Base-by-base conservation (phyloP, 1,140 invertebrate genomes). In the Dolichoris vasculosae region DNA sequence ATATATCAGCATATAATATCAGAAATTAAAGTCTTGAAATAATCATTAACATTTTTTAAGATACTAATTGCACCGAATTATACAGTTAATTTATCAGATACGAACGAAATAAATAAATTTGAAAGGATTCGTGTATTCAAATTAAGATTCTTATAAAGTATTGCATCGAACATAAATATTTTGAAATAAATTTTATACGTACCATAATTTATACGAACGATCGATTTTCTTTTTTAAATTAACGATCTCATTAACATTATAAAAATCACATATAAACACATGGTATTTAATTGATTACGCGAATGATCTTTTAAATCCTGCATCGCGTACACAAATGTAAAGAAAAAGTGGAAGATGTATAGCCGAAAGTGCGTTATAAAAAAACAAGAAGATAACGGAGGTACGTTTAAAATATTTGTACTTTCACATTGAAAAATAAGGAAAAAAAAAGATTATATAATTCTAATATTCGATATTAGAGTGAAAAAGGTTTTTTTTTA, bases 401-500 rank as follows among this genome's bases (percentile, higher is more conserved):
- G 75, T 81, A 59, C 15, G 78, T 23, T 78, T 64, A 43, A 85
- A 79, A 80, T 20, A 80, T 85, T 82, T 43, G 82, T 77, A 64
- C 79, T 51, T 67, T 15, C 71, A 76, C 55, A 32, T 30, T 67
- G 71, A n/a, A 80, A 51, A 85, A 82, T 82, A 75, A 81, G 81
- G 46, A 46, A 38, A 75, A 30, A 26, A n/a, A 35, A 77, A 32
- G 63, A 85, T 80, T 51, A 48, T 85, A 46, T 79, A 64, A 26
- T 30, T 76, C 35, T 20, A 51, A 67, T 17, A n/a, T 13, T 40
- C 32, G 55, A 82, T 82, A 85, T 73, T 43, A 43, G 77, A 76
- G 84, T 81, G 59, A 85, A 80, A 85, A 85, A 77, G n/a, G 43
- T 51, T 63, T 83, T 83, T 20, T 26, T 23, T 81, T 81, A n/a